Percentiles rank a stretch among this genome's conserved stretches.
These are phyloP conservation scores for Scaeva pyrastri DNA, from an alignment of 2,888 invertebrate genomes.

Conservation along the genomic window DNA sequence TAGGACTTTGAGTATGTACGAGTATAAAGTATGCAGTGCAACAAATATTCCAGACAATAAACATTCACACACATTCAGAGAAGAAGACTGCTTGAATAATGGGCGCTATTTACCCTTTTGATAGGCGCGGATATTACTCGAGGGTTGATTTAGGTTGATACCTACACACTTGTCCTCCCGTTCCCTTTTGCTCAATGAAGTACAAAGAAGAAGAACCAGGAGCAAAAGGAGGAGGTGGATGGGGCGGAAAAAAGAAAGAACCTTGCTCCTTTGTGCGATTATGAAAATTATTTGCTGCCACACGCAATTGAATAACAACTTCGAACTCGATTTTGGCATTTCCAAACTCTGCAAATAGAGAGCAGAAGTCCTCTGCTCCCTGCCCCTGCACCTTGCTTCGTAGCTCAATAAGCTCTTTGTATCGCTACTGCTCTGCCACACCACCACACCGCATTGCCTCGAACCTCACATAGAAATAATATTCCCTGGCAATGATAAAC, in stretches of 20 bases:
- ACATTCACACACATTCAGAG: conserved; percentile 35
- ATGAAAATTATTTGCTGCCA: conserved; percentile 68
- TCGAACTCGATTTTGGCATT: conserved; percentile 64
- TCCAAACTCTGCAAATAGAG: conserved; percentile 31
- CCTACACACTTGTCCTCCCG: background rate
- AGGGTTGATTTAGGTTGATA: conserved; percentile 47
- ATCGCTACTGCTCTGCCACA: background rate
- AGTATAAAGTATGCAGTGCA: conserved; percentile 22
- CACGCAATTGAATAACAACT: conserved; percentile 75
- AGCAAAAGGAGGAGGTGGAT: background rate
- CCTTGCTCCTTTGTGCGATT: conserved; percentile 43
- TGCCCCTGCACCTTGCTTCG: background rate
- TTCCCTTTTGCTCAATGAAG: background rate
- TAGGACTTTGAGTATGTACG: too few relatives aligned
- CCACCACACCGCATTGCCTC: background rate
- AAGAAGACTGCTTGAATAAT: conserved; percentile 61
- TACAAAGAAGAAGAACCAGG: too few relatives aligned
- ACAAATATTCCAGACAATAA: conserved; percentile 55
- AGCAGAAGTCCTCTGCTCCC: conserved; percentile 8
- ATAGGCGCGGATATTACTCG: conserved; percentile 62
- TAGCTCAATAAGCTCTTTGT: conserved; percentile 37
- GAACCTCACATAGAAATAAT: conserved; percentile 5
- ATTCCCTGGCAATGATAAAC: conserved; percentile 42
- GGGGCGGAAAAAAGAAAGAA: background rate
- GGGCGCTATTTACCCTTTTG: conserved; percentile 70